Percentiles rank a stretch among this genome's conserved stretches.
Conservation (phyloP, 2,113 vertebrate genomes). For the Sinosuthora webbiana region DNA sequence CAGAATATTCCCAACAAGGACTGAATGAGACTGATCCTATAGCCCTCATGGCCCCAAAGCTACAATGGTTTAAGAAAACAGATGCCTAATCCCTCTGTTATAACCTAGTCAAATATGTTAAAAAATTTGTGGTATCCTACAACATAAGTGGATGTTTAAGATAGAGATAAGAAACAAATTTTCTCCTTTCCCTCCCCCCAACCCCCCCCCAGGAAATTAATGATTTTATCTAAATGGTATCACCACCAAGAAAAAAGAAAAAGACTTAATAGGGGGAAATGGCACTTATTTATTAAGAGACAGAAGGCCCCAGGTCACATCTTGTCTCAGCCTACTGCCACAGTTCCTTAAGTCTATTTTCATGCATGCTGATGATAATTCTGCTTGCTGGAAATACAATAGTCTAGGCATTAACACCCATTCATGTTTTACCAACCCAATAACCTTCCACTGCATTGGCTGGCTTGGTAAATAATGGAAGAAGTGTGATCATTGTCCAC, state of each 20-base stretch:
- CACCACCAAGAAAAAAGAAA: background rate
- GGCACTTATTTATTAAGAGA: background rate
- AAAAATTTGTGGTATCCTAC: background rate
- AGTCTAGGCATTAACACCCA: background rate
- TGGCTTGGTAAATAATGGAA: background rate
- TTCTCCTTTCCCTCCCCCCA: too few species aligned
- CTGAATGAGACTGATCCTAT: background rate
- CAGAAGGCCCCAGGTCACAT: background rate
- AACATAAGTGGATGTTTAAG: background rate
- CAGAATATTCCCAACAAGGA: background rate
- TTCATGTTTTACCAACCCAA: background rate
- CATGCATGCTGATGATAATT: background rate
- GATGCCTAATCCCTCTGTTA: background rate
- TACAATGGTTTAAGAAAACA: background rate
- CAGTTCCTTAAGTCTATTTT: background rate
- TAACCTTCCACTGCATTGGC: background rate
- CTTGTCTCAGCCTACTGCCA: background rate
- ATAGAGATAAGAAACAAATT: background rate
- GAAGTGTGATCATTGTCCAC: background rate
- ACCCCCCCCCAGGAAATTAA: too few species aligned
- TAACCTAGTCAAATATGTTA: background rate
- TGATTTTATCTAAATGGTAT: background rate
- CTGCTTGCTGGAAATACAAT: background rate
- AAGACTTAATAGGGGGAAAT: background rate
- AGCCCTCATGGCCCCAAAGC: background rate